These are phyloP conservation scores for Phaonia tiefii DNA, from an alignment of 2,888 invertebrate species.

Conservation along the genomic window DNA sequence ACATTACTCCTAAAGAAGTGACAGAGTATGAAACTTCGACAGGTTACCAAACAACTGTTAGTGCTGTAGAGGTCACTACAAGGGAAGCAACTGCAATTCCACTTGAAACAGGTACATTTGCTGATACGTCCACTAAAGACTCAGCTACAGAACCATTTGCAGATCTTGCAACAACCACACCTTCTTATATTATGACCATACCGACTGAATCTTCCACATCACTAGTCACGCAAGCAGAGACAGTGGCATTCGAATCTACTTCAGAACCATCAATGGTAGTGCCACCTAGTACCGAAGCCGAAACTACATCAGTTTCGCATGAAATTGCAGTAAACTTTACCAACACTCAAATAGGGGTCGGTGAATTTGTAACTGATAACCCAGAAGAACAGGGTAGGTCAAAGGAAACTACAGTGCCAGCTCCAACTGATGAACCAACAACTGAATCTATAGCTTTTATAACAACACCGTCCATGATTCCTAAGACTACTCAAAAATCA, in stretches of 20 bases:
- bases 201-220: neutral
- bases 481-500: too few species aligned
- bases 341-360: neutral
- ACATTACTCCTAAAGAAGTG: conserved; percentile 9
- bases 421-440: neutral
- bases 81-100: conserved; percentile 7
- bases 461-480: neutral
- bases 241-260: neutral
- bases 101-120: neutral
- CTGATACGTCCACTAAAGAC: neutral
- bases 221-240: neutral
- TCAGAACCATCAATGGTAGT: neutral
- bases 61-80: neutral
- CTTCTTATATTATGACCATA: conserved; percentile 6
- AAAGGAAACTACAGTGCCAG: neutral
- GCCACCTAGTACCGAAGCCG: neutral
- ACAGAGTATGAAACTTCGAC: neutral
- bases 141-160: neutral
- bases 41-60: neutral
- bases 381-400: neutral
- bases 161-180: neutral
- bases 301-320: neutral
- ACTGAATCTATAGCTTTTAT: neutral
- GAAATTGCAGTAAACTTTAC: neutral
- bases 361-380: neutral